Conservation (phyloP, 2,797 vertebrate species). For the Schizopygopsis malacanthus region DNA sequence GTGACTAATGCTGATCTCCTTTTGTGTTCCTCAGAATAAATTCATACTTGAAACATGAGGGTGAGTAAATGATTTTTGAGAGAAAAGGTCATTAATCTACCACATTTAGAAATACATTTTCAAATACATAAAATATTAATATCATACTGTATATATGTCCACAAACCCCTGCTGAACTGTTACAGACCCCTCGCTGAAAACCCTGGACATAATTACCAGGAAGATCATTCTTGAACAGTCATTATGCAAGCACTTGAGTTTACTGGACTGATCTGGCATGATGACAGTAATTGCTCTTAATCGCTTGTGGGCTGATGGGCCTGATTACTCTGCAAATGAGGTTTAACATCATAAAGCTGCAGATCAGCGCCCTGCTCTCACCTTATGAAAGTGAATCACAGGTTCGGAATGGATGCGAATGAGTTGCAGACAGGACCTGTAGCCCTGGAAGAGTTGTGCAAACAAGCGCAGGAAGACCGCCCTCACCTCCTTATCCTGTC, state of each 20-base stretch:
- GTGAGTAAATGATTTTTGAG: background rate
- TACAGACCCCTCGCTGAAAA: background rate
- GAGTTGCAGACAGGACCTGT: conserved; percentile 96
- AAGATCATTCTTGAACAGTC: background rate
- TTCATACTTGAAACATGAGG: background rate
- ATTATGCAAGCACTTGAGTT: conserved; percentile 4
- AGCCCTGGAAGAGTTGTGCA: conserved; percentile 98
- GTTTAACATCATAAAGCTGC: conserved; percentile 45
- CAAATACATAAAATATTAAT: background rate
- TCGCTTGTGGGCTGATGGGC: conserved; percentile 20
- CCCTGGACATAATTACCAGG: background rate
- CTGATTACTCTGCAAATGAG: conserved; percentile 11
- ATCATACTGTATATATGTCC: background rate
- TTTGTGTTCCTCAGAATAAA: background rate
- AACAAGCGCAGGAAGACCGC: conserved; percentile 96
- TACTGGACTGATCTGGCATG: conserved; percentile 40
- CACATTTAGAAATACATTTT: background rate
- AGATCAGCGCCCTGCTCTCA: conserved; percentile 68
- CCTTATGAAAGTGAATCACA: conserved; percentile 99
- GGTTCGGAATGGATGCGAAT: conserved; percentile 98
- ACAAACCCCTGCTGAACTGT: background rate
- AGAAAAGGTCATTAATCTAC: background rate
- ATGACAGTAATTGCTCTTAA: conserved; percentile 43
- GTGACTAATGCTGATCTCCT: background rate
- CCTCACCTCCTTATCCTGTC: conserved; percentile 96